These are phyloP conservation scores for Serrognathus titanus DNA, from an alignment of 2,888 invertebrate genomes.

Conservation along the genomic window DNA sequence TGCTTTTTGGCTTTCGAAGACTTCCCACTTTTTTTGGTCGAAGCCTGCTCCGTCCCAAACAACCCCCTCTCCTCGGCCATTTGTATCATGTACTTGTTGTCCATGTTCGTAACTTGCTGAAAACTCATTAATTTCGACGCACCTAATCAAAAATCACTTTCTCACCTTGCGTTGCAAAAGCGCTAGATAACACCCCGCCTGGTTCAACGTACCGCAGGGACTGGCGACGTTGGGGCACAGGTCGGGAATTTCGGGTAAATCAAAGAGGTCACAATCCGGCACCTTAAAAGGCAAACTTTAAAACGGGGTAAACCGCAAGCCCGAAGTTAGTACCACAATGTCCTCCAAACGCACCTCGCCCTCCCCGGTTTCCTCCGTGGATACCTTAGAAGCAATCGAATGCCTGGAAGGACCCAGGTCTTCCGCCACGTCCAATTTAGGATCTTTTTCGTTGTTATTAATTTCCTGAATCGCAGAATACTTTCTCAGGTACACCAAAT, in stretches of 20 bases:
- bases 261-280: conserved; percentile 69
- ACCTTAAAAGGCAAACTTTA: conserved; percentile 48
- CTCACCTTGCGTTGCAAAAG: conserved; percentile 64
- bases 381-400: neutral
- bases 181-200: conserved; percentile 66
- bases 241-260: conserved; percentile 58
- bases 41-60: conserved; percentile 54
- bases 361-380: conserved; percentile 16
- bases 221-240: conserved; percentile 53
- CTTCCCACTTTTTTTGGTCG: conserved; percentile 45
- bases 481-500: too few species aligned
- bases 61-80: conserved; percentile 78
- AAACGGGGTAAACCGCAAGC: neutral
- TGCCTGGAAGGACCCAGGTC: neutral
- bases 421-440: conserved; percentile 13
- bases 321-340: conserved; percentile 23
- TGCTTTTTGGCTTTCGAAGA: conserved; percentile 43
- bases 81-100: conserved; percentile 79
- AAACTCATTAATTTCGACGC: conserved; percentile 7
- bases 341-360: conserved; percentile 21
- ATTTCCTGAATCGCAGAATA: conserved; percentile 21
- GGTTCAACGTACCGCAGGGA: conserved; percentile 47
- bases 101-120: conserved; percentile 69
- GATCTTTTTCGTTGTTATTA: conserved; percentile 35
- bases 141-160: neutral